Base-by-base conservation (phyloP, 2,113 vertebrate species). In the Scytalopus superciliaris region DNA sequence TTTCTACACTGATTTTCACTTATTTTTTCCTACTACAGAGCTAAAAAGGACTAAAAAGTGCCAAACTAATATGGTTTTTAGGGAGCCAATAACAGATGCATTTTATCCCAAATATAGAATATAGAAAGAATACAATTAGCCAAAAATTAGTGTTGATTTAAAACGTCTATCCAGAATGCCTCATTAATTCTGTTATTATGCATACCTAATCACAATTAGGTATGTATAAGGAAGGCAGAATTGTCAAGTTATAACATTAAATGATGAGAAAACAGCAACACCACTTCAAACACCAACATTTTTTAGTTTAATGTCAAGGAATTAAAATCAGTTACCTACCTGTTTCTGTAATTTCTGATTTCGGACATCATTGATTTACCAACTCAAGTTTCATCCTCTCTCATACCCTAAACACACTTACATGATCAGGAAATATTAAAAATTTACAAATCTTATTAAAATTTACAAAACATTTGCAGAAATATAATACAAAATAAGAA, bases 31-130 rank as follows among this genome's bases (percentile, higher is more conserved):
- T 76, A 16, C 14, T 28, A 19, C 14, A 57, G 27, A 60, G 11
- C 7, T 63, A 16, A 83, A 67, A 35, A 40, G 18, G 30, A 30
- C 9, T 40, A 24, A 79, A 82, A 70, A 39, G 0, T 12, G 7
- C 28, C 28, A 11, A n/a, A 28, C 1, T 7, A 69, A 19, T 39
- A 18, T 9, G 7, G 14, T 23, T 56, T 66, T 35, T 3, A 9
- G 15, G 22, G 23, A 69, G 12, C 5, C 0, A 0, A 7, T 33
- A 73, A 18, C 3, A 60, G 62, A 83, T 10, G 12, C 12, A 30
- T 73, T 85, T 90, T 35, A 24, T 31, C 19, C 37, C 49, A 10
- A 59, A 60, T 24, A 57, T 15, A 60, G n/a, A 45, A 33, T 50
- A 9, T 10, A 57, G 28, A 57, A 17, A 60, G n/a, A 45, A 33